Evolutionary conservation across 2,113 vertebrate species (phyloP), one percentile per base, ranked within the genome.

Genomic region (Cephalopholis sonnerati): DNA sequence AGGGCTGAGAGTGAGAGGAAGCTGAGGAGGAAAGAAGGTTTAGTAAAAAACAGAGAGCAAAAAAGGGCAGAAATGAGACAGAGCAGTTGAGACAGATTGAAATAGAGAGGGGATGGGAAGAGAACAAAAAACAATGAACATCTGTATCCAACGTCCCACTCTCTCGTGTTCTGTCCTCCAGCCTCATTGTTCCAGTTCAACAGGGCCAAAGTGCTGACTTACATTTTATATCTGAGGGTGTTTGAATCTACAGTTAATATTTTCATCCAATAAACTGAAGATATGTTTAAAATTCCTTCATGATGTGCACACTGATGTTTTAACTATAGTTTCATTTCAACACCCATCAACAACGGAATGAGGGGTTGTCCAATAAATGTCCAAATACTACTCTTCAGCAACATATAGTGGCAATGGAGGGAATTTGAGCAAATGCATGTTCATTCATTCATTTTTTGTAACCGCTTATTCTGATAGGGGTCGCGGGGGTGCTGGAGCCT

Each of bases 1-100:
- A 97, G 0, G 97, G 96, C 93, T 97, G 96, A 0, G 97, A 98
- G 89, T 93, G 93, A 86, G 91, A 69, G 59, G 88, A 86, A 81
- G 80, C 94, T 95, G 86, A 89, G 79, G 77, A 54, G 41, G 77
- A 64, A 44, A 83, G 32, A 73, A 13, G 27, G 74, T 71, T 50
- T 7, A 66, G 74, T 41, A 29, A 46, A 64, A 29, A 63, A 0
- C 48, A 32, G 41, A 66, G 10, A 68, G n/a, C 17, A 71, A 74
- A 68, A 71, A 5, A 32, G 39, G 16, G 63, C 20, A 79, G 51
- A 72, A 79, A 51, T 73, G 29, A 73, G 75, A 74, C 5, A 77
- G 79, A 72, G 74, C 39, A 80, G 72, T 84, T 61, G n/a, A 55
- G 54, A 48, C 13, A 41, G 68, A 48, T 66, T 62, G 32, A 82